These are phyloP conservation scores for Bellardia bayeri DNA, from an alignment of 2,888 invertebrate genomes.

Conservation along the genomic window DNA sequence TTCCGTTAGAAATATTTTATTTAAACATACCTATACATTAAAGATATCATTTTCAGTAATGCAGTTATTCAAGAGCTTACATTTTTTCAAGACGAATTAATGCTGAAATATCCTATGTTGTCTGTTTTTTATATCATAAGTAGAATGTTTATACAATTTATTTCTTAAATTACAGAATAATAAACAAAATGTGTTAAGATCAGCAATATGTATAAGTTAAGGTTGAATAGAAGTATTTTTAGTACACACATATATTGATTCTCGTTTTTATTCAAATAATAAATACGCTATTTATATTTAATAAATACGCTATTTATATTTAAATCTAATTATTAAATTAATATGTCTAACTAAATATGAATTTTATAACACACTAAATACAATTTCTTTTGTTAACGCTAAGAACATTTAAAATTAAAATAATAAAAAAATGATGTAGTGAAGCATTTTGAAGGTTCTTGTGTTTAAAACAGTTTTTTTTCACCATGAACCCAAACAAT, in stretches of 20 bases:
- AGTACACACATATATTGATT: neutral
- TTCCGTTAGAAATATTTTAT: too few relatives aligned
- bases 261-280: neutral
- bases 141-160: neutral
- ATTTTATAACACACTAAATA: neutral
- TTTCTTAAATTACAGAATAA: neutral
- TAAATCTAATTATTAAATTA: slow-evolving; percentile 1
- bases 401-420: neutral
- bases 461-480: neutral
- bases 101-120: neutral
- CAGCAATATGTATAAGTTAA: neutral
- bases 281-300: too few relatives aligned
- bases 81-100: too few relatives aligned
- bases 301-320: slow-evolving; percentile 1
- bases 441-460: slow-evolving; percentile 4
- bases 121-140: neutral
- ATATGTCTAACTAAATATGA: slow-evolving; percentile 6
- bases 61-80: too few relatives aligned
- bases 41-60: too few relatives aligned
- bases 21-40: too few relatives aligned
- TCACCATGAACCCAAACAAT: slow-evolving; percentile 1
- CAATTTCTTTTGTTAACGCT: neutral
- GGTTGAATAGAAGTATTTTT: neutral
- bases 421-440: neutral
- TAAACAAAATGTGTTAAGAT: neutral